A percentile compares a stretch with the other conserved stretches of the same genome.
Evolutionary conservation across 2,797 vertebrate species (phyloP).

Genomic region (Micrastur ruficollis): DNA sequence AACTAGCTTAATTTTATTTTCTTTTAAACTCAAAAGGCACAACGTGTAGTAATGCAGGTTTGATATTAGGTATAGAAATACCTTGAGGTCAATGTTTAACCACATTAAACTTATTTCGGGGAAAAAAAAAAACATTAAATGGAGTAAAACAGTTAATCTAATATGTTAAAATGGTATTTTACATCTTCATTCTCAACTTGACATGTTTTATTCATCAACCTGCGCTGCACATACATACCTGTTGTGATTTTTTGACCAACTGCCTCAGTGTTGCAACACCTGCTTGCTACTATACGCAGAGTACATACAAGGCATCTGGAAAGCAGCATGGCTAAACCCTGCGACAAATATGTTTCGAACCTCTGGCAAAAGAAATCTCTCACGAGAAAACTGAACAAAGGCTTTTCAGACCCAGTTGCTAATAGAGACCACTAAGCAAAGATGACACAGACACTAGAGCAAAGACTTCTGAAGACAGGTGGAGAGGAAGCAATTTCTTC

Average conservation of each 20-base stretch:
- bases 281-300: background rate
- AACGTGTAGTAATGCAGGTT: background rate
- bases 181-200: background rate
- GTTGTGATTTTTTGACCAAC: background rate
- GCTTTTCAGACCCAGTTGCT: background rate
- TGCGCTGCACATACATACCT: background rate
- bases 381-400: background rate
- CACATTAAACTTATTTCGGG: background rate
- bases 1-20: background rate
- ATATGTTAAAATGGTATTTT: background rate
- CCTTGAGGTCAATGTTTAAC: background rate
- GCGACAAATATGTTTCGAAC: background rate
- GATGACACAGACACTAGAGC: background rate
- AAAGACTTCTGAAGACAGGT: background rate
- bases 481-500: slow-evolving; percentile 4
- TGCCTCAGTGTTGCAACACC: background rate
- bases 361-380: background rate
- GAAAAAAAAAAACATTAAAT: background rate
- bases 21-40: background rate
- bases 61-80: background rate
- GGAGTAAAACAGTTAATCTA: background rate
- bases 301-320: background rate
- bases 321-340: background rate
- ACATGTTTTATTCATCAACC: rapidly evolving
- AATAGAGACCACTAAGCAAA: slow-evolving; percentile 11